Evolutionary conservation across 2,113 vertebrate genomes (phyloP), one percentile per base, ranked within the genome.

Genomic region (Diphyllodes magnificus): DNA sequence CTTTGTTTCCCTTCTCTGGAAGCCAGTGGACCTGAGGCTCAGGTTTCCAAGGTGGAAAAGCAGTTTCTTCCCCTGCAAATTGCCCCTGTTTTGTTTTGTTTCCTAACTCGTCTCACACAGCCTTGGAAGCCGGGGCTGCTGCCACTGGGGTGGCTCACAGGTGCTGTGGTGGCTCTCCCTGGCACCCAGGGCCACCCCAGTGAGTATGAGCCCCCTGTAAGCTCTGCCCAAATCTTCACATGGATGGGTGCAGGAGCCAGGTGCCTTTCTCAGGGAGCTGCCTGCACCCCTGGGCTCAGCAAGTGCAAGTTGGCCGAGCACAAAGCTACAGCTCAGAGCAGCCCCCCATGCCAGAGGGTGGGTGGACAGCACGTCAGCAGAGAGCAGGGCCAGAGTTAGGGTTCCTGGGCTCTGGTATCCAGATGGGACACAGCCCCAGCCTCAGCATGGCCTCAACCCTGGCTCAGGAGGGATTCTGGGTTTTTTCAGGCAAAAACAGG

Each of bases 131-230:
- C 0, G 0, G 42, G 37, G 40, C 65, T 80, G n/a, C 22, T 80
- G 51, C 50, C 30, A 6, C 28, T 9, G 5, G 35, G 23, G 50
- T 50, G 69, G 25, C 44, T 71, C 18, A 5, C 8, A 8, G 64
- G 49, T 3, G 1, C 63, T 6, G 11, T 6, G 3, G 11, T 20
- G 61, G 51, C 25, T 82, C 42, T 44, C 2, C 0, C 9, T 7
- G 25, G n/a, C 33, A 35, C 25, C 25, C n/a, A 28, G n/a, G 53
- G 39, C 47, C 44, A 76, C 35, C 7, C 16, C 4, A 3, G 31
- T 0, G 2, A 57, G n/a, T 5, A 3, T 3, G 6, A 51, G 31
- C 7, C 7, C 28, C 59, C 33, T 0, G 0, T 3, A 7, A 51
- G 49, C 49, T 86, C 68, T 82, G 59, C 39, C 60, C 10, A 2